These are phyloP conservation scores for Anagrus nilaparvatae DNA, from an alignment of 1,140 invertebrate genomes.

Conservation along the genomic window DNA sequence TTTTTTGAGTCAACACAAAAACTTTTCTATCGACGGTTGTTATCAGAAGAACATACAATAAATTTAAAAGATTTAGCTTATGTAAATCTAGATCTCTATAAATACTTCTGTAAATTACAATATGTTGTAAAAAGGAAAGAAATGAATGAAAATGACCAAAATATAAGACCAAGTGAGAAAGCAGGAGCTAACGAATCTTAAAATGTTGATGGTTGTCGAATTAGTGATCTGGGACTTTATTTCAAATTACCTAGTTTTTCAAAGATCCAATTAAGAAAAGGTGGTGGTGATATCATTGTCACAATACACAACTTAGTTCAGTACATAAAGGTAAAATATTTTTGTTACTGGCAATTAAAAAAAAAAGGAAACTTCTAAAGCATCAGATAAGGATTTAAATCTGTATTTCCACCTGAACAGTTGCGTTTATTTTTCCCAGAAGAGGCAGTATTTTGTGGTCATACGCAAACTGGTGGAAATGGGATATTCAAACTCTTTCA, in stretches of 20 bases:
- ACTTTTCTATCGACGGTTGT: slow-evolving; percentile 96
- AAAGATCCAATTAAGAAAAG: slow-evolving; percentile 85
- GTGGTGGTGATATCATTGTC: slow-evolving; percentile 80
- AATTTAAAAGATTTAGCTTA: slow-evolving; percentile 72
- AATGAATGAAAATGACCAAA: slow-evolving; percentile 47
- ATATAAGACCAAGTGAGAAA: slow-evolving; percentile 49
- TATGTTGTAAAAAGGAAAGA: slow-evolving; percentile 62
- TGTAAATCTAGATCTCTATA: slow-evolving; percentile 79
- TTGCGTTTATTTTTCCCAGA: slow-evolving; percentile 92
- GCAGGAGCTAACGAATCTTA: slow-evolving; percentile 61
- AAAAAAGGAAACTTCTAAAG: slow-evolving; percentile 3
- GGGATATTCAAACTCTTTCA: slow-evolving; percentile 81
- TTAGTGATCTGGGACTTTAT: slow-evolving; percentile 85
- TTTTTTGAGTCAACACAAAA: too few species aligned
- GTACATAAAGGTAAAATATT: slow-evolving; percentile 66
- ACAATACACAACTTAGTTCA: slow-evolving; percentile 89
- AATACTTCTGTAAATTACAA: slow-evolving; percentile 74
- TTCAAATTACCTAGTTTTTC: slow-evolving; percentile 90
- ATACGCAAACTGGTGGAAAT: slow-evolving; percentile 52
- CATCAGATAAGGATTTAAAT: slow-evolving; percentile 95
- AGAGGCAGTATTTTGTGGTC: slow-evolving; percentile 95
- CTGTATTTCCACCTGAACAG: slow-evolving; percentile 80
- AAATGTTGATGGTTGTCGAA: slow-evolving; percentile 77
- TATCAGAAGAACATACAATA: slow-evolving; percentile 77
- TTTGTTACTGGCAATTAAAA: not conserved